Percentiles rank a stretch among this genome's conserved stretches.
Evolutionary conservation across 2,113 vertebrate species (phyloP).

Genomic region (Steatornis caripensis): DNA sequence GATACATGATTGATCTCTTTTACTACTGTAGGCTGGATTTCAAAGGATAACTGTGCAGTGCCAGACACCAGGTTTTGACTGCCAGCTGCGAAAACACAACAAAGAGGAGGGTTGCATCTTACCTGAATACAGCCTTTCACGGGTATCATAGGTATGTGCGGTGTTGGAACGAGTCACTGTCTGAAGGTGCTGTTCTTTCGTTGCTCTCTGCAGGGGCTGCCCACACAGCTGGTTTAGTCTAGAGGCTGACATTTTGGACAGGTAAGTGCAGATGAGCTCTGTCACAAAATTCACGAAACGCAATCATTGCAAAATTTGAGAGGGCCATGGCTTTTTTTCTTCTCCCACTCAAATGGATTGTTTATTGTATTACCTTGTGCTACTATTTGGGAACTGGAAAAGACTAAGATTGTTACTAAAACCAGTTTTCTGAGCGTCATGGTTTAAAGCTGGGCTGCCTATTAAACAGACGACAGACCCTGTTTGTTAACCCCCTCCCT

Average conservation of each 20-base stretch:
- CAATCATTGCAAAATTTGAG: not conserved
- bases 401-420: not conserved
- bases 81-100: not conserved
- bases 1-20: not conserved
- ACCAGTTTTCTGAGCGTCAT: not conserved
- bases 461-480: no score
- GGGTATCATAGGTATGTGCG: not conserved
- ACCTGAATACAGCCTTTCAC: not conserved
- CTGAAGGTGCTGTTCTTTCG: not conserved
- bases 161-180: accelerated
- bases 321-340: not conserved
- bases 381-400: not conserved
- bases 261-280: not conserved
- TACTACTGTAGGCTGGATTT: not conserved
- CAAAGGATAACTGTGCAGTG: not conserved
- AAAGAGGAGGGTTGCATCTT: not conserved
- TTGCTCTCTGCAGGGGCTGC: not conserved
- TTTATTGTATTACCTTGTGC: not conserved
- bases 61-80: not conserved
- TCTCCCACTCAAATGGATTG: not conserved
- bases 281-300: not conserved
- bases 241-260: not conserved
- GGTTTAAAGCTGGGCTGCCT: no score
- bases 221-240: not conserved
- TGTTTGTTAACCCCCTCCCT: no score